Conservation (phyloP, 1,140 invertebrate genomes). For the Zaprionus inermis region DNA sequence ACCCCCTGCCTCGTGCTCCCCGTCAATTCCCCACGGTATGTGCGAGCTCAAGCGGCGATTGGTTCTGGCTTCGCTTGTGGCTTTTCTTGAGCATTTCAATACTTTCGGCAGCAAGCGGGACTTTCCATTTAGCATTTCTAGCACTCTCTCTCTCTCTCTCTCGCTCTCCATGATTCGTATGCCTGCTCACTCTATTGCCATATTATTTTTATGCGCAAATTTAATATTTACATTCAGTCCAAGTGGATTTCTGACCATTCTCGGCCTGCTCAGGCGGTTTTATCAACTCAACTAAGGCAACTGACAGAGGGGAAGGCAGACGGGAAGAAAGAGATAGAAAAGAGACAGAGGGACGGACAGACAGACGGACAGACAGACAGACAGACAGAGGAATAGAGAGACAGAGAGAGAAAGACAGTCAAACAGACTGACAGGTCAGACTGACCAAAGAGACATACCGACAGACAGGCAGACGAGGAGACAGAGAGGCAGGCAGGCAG, state of each 20-base stretch:
- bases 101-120: slow-evolving; percentile 24
- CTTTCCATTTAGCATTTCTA: slow-evolving; percentile 3
- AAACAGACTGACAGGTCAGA: no score
- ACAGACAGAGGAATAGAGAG: not conserved
- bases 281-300: slow-evolving; percentile 21
- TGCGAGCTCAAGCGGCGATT: slow-evolving; percentile 34
- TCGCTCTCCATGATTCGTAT: no score
- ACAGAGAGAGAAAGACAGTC: not conserved
- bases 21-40: slow-evolving; percentile 4
- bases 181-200: slow-evolving; percentile 10
- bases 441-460: not conserved
- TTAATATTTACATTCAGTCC: slow-evolving; percentile 79
- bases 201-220: slow-evolving; percentile 78
- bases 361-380: not conserved
- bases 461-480: not conserved
- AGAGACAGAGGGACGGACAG: not conserved
- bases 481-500: not conserved
- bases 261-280: slow-evolving; percentile 19
- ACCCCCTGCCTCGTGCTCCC: not conserved
- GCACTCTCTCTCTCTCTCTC: not conserved
- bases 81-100: slow-evolving; percentile 25
- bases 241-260: slow-evolving; percentile 63
- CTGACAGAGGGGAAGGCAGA: slow-evolving; percentile 4
- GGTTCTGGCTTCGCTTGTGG: slow-evolving; percentile 36
- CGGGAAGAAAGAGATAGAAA: not conserved